Conservation (phyloP, 2,797 vertebrate species). For the Chrosomus eos region DNA sequence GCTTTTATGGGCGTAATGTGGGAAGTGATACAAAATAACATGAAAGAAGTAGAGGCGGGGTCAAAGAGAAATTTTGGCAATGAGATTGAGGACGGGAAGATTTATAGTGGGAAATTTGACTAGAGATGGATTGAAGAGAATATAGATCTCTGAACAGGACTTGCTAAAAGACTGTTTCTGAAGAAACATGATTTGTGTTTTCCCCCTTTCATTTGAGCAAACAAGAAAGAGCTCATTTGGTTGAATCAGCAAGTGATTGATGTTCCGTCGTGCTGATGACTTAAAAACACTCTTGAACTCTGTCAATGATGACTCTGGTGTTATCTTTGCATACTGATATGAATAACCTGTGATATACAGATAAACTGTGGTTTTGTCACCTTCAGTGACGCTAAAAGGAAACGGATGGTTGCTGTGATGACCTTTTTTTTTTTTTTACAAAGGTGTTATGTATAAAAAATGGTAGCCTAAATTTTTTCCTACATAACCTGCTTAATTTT, state of each 20-base stretch:
- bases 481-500: background rate
- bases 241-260: constrained; percentile 3
- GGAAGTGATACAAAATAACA: background rate
- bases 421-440: background rate
- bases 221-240: background rate
- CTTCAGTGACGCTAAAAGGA: background rate
- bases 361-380: constrained; percentile 17
- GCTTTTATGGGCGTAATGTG: background rate
- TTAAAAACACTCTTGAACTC: background rate
- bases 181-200: background rate
- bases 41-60: background rate
- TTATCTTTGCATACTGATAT: background rate
- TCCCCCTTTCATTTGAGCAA: background rate
- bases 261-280: background rate
- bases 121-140: background rate
- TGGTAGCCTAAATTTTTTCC: background rate
- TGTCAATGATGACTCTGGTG: background rate
- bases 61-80: constrained; percentile 2
- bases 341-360: background rate
- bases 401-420: no score
- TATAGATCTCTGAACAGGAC: background rate
- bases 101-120: constrained; percentile 18
- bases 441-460: background rate
- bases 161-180: background rate
- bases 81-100: background rate